phyloP scores from a whole-genome alignment of 1,140 invertebrate species.

The Aphaenogaster rudis region DNA sequence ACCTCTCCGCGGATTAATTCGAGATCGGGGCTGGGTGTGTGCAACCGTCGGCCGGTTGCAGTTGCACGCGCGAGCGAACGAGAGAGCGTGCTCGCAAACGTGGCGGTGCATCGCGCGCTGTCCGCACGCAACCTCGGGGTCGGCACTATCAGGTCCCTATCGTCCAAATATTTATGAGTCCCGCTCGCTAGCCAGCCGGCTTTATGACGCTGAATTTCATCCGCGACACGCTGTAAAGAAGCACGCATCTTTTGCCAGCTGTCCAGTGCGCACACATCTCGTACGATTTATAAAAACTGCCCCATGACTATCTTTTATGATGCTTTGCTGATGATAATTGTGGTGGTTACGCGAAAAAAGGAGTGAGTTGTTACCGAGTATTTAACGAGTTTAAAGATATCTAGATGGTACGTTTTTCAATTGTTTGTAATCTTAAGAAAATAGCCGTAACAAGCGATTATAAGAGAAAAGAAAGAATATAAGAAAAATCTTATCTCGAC shows the following conservation, averaged over 20 bases:
- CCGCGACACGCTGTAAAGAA: slow-evolving; percentile 61
- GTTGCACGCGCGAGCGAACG: slow-evolving; percentile 33
- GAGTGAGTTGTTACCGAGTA: background rate
- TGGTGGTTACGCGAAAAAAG: background rate
- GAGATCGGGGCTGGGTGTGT: slow-evolving; percentile 75
- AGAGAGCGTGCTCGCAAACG: slow-evolving; percentile 34
- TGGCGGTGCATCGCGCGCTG: slow-evolving; percentile 43
- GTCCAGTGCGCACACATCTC: background rate
- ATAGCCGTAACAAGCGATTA: background rate
- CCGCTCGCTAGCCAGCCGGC: slow-evolving; percentile 35
- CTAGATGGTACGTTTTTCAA: background rate
- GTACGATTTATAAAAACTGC: background rate
- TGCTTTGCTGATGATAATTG: background rate
- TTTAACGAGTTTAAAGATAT: background rate
- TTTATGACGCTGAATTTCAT: slow-evolving; percentile 73
- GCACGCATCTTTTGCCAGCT: background rate
- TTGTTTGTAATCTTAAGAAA: background rate
- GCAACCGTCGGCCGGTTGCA: slow-evolving; percentile 38
- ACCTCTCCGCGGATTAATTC: slow-evolving; percentile 82
- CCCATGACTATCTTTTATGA: slow-evolving; percentile 1
- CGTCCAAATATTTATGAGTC: slow-evolving; percentile 78
- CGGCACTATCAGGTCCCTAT: slow-evolving; percentile 70
- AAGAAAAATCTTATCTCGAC: background rate
- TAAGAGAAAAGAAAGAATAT: background rate
- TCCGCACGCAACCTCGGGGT: slow-evolving; percentile 62